Percentiles rank a stretch among this genome's conserved stretches.
phyloP scores from a whole-genome alignment of 2,113 vertebrate species.

The Acanthisitta chloris region DNA sequence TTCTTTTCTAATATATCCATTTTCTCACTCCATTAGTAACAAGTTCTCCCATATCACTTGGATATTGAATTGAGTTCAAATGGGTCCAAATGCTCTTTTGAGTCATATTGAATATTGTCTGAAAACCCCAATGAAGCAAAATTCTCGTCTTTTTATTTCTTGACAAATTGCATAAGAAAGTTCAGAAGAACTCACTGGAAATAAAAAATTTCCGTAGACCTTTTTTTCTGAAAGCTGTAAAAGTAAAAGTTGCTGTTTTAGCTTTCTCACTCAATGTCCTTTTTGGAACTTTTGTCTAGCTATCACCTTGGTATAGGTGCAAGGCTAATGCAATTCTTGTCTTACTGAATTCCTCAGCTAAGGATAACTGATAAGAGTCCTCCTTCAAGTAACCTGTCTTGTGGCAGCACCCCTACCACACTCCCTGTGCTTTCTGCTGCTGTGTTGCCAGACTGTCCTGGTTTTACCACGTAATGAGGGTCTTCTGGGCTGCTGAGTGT shows the following conservation, averaged over 20 bases:
- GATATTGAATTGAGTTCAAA: neutral
- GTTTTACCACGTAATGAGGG: neutral
- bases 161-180: neutral
- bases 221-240: neutral
- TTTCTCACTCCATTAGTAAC: neutral
- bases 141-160: neutral
- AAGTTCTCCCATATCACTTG: neutral
- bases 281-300: neutral
- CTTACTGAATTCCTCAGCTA: neutral
- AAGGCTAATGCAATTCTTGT: neutral
- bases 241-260: neutral
- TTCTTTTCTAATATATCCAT: neutral
- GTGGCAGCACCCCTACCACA: neutral
- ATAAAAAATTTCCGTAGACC: neutral
- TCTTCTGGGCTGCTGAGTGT: neutral
- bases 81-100: neutral
- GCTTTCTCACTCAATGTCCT: neutral
- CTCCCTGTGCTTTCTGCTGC: neutral
- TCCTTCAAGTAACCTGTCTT: neutral
- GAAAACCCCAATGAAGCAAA: neutral
- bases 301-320: neutral
- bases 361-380: neutral
- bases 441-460: neutral
- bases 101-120: neutral
- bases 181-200: neutral